Evolutionary conservation across 2,113 vertebrate genomes (phyloP), one percentile per base, ranked within the genome.

Genomic region (Colistium nudipinnis): DNA sequence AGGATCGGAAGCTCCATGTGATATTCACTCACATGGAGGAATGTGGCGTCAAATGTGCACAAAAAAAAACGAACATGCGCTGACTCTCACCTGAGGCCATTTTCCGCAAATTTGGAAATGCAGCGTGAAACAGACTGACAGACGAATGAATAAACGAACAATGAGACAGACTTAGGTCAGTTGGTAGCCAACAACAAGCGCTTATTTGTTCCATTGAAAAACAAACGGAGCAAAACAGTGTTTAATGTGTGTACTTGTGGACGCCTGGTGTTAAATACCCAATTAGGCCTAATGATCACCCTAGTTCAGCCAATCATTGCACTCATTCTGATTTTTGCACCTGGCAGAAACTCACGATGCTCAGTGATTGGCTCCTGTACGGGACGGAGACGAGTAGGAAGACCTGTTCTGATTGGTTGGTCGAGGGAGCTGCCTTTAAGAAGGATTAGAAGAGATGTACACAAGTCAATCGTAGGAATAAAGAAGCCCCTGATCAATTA

Each of bases 31-130:
- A n/a, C n/a, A n/a, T n/a, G n/a, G n/a, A n/a, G n/a, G n/a, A n/a
- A n/a, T 54, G 66, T 7, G 47, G 20, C 51, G 38, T 83, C 60
- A 30, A 64, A 74, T 65, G 76, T 63, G 74, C 64, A 57, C 17
- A 45, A 53, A 24, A 47, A 48, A 36, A 76, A 74, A 81, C 76
- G n/a, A n/a, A 54, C 85, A 85, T 82, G 87, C 74, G 24, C 59
- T 17, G 44, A 33, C 39, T 17, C 7, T 24, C 28, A 69, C 82
- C 75, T 39, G 2, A 45, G 78, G 82, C 72, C 70, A 73, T 68
- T 81, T 57, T 55, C 74, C n/a, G 8, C 47, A 11, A 48, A 70
- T 74, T 45, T 16, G 44, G 62, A 74, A 77, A 59, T n/a, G 70
- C 57, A 9, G 30, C 8, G 51, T 52, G 35, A 6, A 49, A 66